These are phyloP conservation scores for Formica selysi DNA, from an alignment of 1,140 invertebrate species.

Conservation along the genomic window DNA sequence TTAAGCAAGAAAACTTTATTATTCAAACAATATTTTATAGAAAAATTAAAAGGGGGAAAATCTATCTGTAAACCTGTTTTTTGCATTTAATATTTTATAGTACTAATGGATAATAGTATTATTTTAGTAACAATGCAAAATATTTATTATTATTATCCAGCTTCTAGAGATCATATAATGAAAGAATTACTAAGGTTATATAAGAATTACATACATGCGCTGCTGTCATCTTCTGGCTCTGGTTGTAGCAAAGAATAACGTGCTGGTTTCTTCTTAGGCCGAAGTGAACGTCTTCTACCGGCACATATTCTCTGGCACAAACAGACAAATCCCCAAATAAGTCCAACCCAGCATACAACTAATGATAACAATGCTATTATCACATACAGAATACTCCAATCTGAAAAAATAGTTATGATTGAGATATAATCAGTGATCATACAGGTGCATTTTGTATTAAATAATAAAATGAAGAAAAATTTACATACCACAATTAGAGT, in stretches of 20 bases:
- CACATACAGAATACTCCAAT: conserved; percentile 96
- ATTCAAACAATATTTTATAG: neutral
- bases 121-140: conserved; percentile 7
- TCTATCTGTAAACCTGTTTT: too few relatives aligned
- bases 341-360: conserved; percentile 88
- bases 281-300: conserved; percentile 81
- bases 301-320: conserved; percentile 88
- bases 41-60: too few relatives aligned
- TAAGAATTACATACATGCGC: conserved; percentile 75
- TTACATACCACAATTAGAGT: conserved; percentile 92
- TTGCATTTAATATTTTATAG: neutral
- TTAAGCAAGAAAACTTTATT: neutral
- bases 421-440: neutral
- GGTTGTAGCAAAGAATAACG: conserved; percentile 84
- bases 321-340: conserved; percentile 91
- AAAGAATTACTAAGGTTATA: neutral
- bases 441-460: neutral
- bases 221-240: conserved; percentile 83
- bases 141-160: conserved; percentile 15
- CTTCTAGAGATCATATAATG: conserved; percentile 35
- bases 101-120: neutral
- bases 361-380: conserved; percentile 91
- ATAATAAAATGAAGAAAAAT: conserved; percentile 9
- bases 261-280: conserved; percentile 83
- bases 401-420: conserved; percentile 83